Conservation (phyloP, 2,797 vertebrate genomes). For the Propithecus perrieri region DNA sequence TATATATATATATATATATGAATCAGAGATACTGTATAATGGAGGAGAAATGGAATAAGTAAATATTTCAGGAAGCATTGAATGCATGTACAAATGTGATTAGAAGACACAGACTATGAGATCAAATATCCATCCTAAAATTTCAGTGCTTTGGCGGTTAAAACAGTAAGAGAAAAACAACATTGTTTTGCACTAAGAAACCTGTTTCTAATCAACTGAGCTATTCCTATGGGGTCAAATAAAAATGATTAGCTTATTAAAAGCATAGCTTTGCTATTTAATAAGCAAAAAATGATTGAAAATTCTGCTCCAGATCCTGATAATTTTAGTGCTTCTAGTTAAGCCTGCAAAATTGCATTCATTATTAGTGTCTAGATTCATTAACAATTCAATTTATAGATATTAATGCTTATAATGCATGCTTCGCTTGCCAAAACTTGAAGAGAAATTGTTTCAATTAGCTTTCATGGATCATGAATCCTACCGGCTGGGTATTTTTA, state of each 20-base stretch:
- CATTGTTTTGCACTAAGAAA: constrained; percentile 85
- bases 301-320: constrained; percentile 88
- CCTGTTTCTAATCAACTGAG: constrained; percentile 88
- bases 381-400: constrained; percentile 92
- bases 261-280: constrained; percentile 90
- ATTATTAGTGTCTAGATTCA: constrained; percentile 92
- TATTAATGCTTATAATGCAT: constrained; percentile 91
- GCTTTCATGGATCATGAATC: constrained; percentile 90
- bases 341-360: constrained; percentile 90
- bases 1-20: not conserved
- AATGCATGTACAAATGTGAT: constrained; percentile 37
- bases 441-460: constrained; percentile 92
- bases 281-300: constrained; percentile 91
- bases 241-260: constrained; percentile 90
- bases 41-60: constrained; percentile 49
- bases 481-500: constrained; percentile 89
- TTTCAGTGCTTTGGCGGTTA: constrained; percentile 84
- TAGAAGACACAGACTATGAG: constrained; percentile 59
- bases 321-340: constrained; percentile 91
- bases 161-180: constrained; percentile 84
- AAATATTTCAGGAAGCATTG: constrained; percentile 66
- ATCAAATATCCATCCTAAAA: constrained; percentile 73
- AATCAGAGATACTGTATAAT: constrained; percentile 54
- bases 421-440: constrained; percentile 90
- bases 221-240: constrained; percentile 89